Evolutionary conservation across 1,140 invertebrate species (phyloP), one percentile per base, ranked within the genome.

Genomic region (Latrodectus geometricus): DNA sequence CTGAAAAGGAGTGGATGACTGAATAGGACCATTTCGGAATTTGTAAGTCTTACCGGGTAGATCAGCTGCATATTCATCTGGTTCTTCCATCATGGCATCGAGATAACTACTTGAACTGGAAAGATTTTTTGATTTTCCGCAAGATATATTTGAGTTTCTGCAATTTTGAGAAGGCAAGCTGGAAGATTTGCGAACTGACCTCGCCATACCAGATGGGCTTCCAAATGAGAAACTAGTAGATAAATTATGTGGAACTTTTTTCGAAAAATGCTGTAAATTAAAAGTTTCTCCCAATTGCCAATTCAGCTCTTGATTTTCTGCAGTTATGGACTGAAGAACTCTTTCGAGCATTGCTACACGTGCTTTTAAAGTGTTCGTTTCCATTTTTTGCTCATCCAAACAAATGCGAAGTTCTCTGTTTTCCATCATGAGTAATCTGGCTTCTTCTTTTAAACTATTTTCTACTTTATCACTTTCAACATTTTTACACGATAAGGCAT

Each of bases 341-440:
- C 75, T 73, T 21, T 88, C 87, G 15, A 88, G 75, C 82, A 88
- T 88, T 20, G 35, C 21, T 48, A 86, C 23, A 73, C 86, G 77
- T 54, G 87, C 75, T 68, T 74, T 81, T 50, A 81, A 56, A 70
- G 23, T 65, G 52, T 17, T 73, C 11, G 49, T 68, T 80, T 88
- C 87, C 8, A 84, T 52, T 50, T 79, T 88, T n/a, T 86, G 76
- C 49, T 88, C 87, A 15, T 84, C 87, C 9, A 88, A 73, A 20
- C 66, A 21, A 14, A 88, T 84, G 5, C 80, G 68, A 17, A 88
- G 68, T 17, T 85, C 81, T 17, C 79, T 66, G 35, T 88, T 88
- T 70, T 83, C 87, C 52, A 77, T 77, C 76, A 82, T 82, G n/a
- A 88, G 68, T 14, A 73, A 49, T 15, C 82, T 21, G 3, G 70